phyloP scores from a whole-genome alignment of 64 coral and sea anemone genomes.

The Catalaphyllia jardinei region DNA sequence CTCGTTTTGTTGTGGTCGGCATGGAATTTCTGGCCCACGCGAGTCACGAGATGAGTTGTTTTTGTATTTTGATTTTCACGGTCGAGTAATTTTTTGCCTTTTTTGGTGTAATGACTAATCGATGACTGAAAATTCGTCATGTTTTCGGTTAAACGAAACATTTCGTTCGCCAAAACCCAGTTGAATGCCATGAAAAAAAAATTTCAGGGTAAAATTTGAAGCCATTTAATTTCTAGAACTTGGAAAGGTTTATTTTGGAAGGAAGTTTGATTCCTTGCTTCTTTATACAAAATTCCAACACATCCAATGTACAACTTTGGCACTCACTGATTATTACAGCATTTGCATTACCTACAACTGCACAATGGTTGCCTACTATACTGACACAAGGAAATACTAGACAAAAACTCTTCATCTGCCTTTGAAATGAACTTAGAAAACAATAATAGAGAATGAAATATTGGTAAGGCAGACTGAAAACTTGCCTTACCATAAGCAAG shows the following conservation, averaged over 20 bases:
- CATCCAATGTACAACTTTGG: not conserved
- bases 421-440: no score
- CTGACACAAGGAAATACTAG: no score
- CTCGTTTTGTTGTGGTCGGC: conserved; percentile 6
- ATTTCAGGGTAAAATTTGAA: not conserved
- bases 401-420: no score
- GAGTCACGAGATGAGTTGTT: conserved; percentile 26
- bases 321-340: no score
- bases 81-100: conserved; percentile 23
- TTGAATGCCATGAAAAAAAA: not conserved
- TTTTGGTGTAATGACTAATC: not conserved
- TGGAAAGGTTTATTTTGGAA: not conserved
- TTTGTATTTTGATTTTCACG: conserved; percentile 53
- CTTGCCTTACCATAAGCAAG: no score
- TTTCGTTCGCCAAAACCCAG: not conserved
- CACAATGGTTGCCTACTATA: no score
- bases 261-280: not conserved
- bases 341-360: no score
- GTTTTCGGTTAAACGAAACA: not conserved
- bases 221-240: not conserved
- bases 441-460: no score
- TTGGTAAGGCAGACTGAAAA: no score
- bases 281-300: conserved; percentile 1
- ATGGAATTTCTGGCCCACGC: not conserved
- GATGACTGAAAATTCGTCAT: conserved; percentile 6